A percentile compares a stretch with the other conserved stretches of the same genome.
These are phyloP conservation scores for Helostoma temminkii DNA, from an alignment of 2,797 vertebrate species.

Conservation along the genomic window DNA sequence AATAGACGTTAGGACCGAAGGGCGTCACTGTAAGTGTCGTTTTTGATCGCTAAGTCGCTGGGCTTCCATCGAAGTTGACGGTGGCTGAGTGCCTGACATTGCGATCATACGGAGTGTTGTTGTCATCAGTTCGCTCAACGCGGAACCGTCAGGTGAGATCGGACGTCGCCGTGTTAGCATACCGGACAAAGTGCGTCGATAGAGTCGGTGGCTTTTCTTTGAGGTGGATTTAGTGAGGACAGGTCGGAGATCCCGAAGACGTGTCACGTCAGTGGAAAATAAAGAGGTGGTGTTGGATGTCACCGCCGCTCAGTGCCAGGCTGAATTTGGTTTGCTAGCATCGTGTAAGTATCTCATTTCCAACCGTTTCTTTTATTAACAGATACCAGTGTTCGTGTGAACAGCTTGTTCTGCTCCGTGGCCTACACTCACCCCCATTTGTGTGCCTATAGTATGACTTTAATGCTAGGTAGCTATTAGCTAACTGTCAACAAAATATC, in stretches of 20 bases:
- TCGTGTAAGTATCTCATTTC: conserved; percentile 72
- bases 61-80: conserved; percentile 75
- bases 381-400: not conserved
- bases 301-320: conserved; percentile 58
- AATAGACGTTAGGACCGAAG: not conserved
- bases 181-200: too few species aligned
- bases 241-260: conserved; percentile 66
- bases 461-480: conserved; percentile 35
- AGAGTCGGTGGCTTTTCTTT: not conserved
- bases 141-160: conserved; percentile 37
- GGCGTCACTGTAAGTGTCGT: conserved; percentile 3
- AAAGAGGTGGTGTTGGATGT: conserved; percentile 81
- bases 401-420: conserved; percentile 31
- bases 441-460: not conserved
- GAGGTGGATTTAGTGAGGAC: conserved; percentile 20
- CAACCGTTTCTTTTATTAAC: not conserved
- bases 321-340: conserved; percentile 79
- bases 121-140: conserved; percentile 36
- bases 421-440: conserved; percentile 24
- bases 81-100: conserved; percentile 68
- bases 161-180: conserved; percentile 3
- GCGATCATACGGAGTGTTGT: conserved; percentile 56
- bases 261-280: conserved; percentile 68
- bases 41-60: conserved; percentile 45
- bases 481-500: not conserved